These are phyloP conservation scores for Sarcophaga subvicina DNA, from an alignment of 2,888 invertebrate genomes.

Conservation along the genomic window DNA sequence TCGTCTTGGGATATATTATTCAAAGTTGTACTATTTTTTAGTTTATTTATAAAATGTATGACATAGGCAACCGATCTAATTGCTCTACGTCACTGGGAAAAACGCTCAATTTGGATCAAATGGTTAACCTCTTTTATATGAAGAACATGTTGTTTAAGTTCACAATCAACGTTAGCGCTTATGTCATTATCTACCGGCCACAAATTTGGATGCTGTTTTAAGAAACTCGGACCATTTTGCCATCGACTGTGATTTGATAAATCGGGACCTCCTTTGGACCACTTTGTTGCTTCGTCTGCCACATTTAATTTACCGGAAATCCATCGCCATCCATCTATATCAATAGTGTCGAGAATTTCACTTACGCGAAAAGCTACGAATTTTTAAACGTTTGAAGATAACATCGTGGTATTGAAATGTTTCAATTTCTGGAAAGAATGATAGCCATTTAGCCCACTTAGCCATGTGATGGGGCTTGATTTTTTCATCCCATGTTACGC, in stretches of 20 bases:
- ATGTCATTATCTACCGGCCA: conserved; percentile 3
- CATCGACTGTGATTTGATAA: conserved; percentile 32
- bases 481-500: conserved; percentile 37
- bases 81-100: conserved; percentile 38
- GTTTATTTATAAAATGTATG: conserved; percentile 35
- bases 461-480: conserved; percentile 16
- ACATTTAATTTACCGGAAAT: conserved; percentile 44
- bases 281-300: conserved; percentile 40
- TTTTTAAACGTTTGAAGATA: too few relatives aligned
- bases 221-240: conserved; percentile 17
- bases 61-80: conserved; percentile 34
- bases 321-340: conserved; percentile 35
- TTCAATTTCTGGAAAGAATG: conserved; percentile 43
- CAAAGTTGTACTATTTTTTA: background rate
- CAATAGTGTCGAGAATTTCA: conserved; percentile 42
- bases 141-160: too few relatives aligned
- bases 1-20: conserved; percentile 29
- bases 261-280: conserved; percentile 29
- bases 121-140: background rate
- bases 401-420: background rate
- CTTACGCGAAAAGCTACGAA: conserved; percentile 43
- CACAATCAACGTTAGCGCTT: too few relatives aligned
- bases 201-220: background rate
- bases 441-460: conserved; percentile 44
- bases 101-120: conserved; percentile 21